Base-by-base conservation (phyloP, 2,888 invertebrate species). In the Sminthurides aquaticus region DNA sequence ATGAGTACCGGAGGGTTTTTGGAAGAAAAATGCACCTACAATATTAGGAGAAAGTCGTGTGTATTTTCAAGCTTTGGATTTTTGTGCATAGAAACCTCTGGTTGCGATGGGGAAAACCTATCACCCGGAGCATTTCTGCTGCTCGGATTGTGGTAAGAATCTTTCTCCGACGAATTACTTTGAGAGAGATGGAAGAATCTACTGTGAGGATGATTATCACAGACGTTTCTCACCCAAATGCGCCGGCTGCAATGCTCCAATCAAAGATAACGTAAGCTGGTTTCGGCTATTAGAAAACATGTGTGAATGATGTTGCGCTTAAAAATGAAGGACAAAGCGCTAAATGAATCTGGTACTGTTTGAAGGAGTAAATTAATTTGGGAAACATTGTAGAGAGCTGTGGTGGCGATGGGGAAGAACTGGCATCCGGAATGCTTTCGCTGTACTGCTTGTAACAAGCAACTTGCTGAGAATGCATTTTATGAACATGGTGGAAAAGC, bases 111-210 rank as follows among this genome's bases (percentile, higher is more conserved):
- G 67, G 0, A 60, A 70, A 61, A 67, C 69, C 25, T 74, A 67
- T 66, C 73, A 73, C 59, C 71, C 71, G 11, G 68, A 72, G 8
- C 69, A 69, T 52, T 73, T 74, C 62, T 27, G 26, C 49, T 67
- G 67, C 28, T 49, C 58, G 11, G 65, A 64, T 20, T 67, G 67
- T 57, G 59, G 58, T 8, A 59, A 28, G 22, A 49, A 52, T 49
- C 27, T 67, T 26, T 55, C 59, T 25, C 64, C 64, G 63, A 67
- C 66, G 57, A 67, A 70, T 43, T 73, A 71, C 60, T 71, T 68
- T 27, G 71, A 74, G 57, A 68, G 59, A 49, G 69, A 74, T 49
- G 73, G 73, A 3, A 60, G 62, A 18, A 56, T 67, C 1, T 74
- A 71, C 55, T 69, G 71, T 27, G 67, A 69, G 49, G 69, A 71